A percentile compares a stretch with the other conserved stretches of the same genome.
These are phyloP conservation scores for Drosophila punjabiensis DNA, from an alignment of 1,140 invertebrate genomes.

Conservation along the genomic window DNA sequence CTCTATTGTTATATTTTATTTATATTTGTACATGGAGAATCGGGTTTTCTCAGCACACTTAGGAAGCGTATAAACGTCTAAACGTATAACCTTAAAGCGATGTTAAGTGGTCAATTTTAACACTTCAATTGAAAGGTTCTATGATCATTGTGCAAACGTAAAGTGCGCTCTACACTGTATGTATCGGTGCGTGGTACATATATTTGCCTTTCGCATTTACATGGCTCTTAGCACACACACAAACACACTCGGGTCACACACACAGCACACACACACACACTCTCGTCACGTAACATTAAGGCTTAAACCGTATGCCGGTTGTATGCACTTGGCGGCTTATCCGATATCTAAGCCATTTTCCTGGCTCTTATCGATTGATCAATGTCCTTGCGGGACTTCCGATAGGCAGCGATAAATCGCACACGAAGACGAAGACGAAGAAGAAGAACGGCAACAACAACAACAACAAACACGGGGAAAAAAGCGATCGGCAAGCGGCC, in stretches of 20 bases:
- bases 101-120: slow-evolving; percentile 82
- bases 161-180: slow-evolving; percentile 10
- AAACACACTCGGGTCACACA: not conserved
- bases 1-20: slow-evolving; percentile 29
- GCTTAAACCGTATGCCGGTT: not conserved
- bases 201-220: slow-evolving; percentile 70
- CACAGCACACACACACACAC: not conserved
- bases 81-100: slow-evolving; percentile 76
- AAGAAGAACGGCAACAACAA: not conserved
- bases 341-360: not conserved
- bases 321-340: not conserved
- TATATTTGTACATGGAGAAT: slow-evolving; percentile 4
- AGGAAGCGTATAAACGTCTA: slow-evolving; percentile 11
- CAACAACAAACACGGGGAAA: not conserved
- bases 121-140: slow-evolving; percentile 80
- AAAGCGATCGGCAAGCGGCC: not conserved
- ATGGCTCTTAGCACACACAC: slow-evolving; percentile 33
- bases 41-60: slow-evolving; percentile 57
- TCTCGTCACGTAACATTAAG: slow-evolving; percentile 1
- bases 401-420: not conserved
- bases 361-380: not conserved
- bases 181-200: slow-evolving; percentile 58
- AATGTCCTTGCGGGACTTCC: not conserved
- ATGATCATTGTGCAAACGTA: slow-evolving; percentile 42
- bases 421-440: no score